Evolutionary conservation across 2,113 vertebrate species (phyloP), one percentile per base, ranked within the genome.

Genomic region (Ariopsis seemanni): DNA sequence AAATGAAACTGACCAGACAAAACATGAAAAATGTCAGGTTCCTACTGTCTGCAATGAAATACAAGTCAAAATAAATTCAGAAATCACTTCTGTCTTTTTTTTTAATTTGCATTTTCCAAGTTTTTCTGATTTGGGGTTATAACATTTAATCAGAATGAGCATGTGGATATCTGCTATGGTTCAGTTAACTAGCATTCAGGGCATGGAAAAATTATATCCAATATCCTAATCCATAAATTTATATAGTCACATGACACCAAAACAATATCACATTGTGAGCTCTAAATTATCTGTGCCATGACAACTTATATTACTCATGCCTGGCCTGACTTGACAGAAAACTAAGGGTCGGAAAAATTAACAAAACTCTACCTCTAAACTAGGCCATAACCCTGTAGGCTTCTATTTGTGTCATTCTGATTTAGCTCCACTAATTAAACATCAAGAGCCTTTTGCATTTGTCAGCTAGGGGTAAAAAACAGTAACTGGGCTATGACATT

Each of bases 371-470:
- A 87, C 85, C 79, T 80, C 71, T 85, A 90, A 88, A 86, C 75
- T 90, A 88, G 89, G 82, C 85, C 85, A 86, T 72, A 83, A 87
- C 83, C 90, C 90, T 85, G 78, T 84, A 87, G 87, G 89, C 90
- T 88, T 69, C 80, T 91, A 86, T 86, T 84, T 87, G 83, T 91
- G 88, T 91, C 90, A 89, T 88, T 89, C 71, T 88, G 87, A 91
- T 88, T 91, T 89, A 88, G 79, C 60, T 57, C 65, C 83, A 79
- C 87, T 88, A 88, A 91, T 88, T 90, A 85, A 85, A 80, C 85
- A 87, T 83, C 87, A 69, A 84, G 77, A 87, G 87, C 85, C 55
- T 83, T 84, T 75, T 79, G 79, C 57, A 15, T 86, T 88, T 62
- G 82, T 90, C 87, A 87, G 84, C 85, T 63, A 77, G 63, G 62